Conservation (phyloP, 2,888 invertebrate species). For the Conomelus anceps region DNA sequence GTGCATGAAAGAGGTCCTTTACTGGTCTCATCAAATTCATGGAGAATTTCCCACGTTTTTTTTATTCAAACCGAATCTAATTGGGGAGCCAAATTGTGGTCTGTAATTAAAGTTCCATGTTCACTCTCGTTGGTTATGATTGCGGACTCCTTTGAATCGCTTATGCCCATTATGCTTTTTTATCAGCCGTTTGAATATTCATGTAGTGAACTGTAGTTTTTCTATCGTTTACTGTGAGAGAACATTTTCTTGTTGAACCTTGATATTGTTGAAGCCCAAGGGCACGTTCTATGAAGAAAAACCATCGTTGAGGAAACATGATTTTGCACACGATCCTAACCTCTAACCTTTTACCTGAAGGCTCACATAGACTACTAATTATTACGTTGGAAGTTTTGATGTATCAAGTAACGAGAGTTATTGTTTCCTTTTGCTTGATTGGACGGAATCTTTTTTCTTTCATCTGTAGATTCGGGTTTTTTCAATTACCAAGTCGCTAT, state of each 20-base stretch:
- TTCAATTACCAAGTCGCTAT: not conserved
- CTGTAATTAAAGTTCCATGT: not conserved
- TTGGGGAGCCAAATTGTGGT: not conserved
- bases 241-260: not conserved
- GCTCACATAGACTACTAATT: not conserved
- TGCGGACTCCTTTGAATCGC: no score
- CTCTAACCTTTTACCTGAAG: not conserved
- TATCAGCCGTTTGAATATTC: not conserved
- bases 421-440: not conserved
- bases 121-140: not conserved
- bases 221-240: not conserved
- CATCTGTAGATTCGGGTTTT: not conserved
- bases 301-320: not conserved
- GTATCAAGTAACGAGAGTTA: not conserved
- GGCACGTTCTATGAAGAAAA: not conserved
- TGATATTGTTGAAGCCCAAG: not conserved
- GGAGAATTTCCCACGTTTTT: not conserved
- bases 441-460: not conserved
- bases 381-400: not conserved
- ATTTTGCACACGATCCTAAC: not conserved
- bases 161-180: not conserved
- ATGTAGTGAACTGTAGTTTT: not conserved
- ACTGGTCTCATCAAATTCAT: no score
- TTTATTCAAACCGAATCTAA: not conserved
- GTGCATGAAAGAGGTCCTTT: not conserved